Conservation (phyloP, 2,888 invertebrate genomes). For the Thelaira solivaga region DNA sequence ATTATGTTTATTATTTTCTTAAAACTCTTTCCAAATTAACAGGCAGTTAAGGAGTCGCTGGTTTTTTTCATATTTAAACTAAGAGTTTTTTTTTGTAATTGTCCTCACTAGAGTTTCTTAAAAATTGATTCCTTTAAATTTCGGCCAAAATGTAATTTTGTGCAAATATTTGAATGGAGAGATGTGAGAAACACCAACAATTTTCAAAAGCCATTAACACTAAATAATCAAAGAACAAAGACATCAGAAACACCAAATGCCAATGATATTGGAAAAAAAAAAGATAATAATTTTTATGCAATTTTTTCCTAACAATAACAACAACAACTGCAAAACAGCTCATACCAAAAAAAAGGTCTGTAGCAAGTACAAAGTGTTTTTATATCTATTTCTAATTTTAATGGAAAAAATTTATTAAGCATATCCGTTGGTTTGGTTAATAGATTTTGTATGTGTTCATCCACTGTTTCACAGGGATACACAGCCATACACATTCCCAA, state of each 20-base stretch:
- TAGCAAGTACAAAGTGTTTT: constrained; percentile 21
- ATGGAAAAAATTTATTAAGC: constrained; percentile 61
- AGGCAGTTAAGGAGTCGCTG: too few species aligned
- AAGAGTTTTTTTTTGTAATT: too few species aligned
- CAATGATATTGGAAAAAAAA: constrained; percentile 11
- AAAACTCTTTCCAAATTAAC: too few species aligned
- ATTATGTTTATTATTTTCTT: too few species aligned
- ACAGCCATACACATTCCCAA: neutral
- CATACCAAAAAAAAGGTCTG: neutral
- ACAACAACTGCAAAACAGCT: neutral
- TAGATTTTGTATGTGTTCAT: constrained; percentile 36
- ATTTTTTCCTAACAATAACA: neutral
- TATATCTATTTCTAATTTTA: constrained; percentile 22
- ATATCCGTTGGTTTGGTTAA: constrained; percentile 54
- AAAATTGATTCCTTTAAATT: constrained; percentile 10
- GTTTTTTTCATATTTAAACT: too few species aligned
- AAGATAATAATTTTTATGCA: neutral
- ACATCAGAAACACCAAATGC: neutral
- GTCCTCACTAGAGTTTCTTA: too few species aligned
- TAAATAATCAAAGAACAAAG: constrained; percentile 30
- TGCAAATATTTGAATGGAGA: constrained; percentile 27
- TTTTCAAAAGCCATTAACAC: constrained; percentile 50
- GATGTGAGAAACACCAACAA: neutral
- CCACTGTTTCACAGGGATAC: too few species aligned
- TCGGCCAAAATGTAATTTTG: neutral